phyloP scores from a whole-genome alignment of 2,888 invertebrate genomes.

The Pseudolycoriella hygida region DNA sequence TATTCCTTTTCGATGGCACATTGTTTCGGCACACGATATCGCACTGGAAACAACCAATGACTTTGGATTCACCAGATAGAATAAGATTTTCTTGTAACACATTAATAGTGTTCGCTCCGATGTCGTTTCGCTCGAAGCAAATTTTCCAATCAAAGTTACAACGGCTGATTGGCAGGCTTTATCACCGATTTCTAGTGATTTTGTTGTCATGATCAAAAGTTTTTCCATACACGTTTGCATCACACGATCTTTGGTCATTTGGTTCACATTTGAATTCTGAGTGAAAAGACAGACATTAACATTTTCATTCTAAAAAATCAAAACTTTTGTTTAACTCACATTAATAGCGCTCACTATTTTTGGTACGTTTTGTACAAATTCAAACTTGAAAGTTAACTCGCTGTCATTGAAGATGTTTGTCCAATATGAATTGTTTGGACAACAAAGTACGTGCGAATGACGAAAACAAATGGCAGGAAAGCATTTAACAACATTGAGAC shows the following conservation, averaged over 20 bases:
- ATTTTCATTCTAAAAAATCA: too few relatives aligned
- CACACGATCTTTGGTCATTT: neutral
- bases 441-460: neutral
- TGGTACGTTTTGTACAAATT: too few relatives aligned
- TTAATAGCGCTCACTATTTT: too few relatives aligned
- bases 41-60: slow-evolving; percentile 22
- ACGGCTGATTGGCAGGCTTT: slow-evolving; percentile 10
- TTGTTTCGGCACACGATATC: slow-evolving; percentile 19
- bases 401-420: neutral
- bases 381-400: neutral
- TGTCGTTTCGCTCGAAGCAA: slow-evolving; percentile 12
- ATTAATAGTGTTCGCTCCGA: slow-evolving; percentile 18
- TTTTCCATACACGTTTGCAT: slow-evolving; percentile 9
- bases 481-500: neutral
- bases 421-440: neutral
- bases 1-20: slow-evolving; percentile 20
- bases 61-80: slow-evolving; percentile 20
- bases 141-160: slow-evolving; percentile 11
- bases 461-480: neutral
- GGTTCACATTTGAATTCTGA: slow-evolving; percentile 1
- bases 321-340: neutral
- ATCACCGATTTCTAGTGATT: neutral
- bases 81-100: slow-evolving; percentile 24
- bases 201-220: slow-evolving; percentile 7
- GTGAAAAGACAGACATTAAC: neutral